These are phyloP conservation scores for Phasianus colchicus DNA, from an alignment of 2,113 vertebrate genomes.

Conservation along the genomic window DNA sequence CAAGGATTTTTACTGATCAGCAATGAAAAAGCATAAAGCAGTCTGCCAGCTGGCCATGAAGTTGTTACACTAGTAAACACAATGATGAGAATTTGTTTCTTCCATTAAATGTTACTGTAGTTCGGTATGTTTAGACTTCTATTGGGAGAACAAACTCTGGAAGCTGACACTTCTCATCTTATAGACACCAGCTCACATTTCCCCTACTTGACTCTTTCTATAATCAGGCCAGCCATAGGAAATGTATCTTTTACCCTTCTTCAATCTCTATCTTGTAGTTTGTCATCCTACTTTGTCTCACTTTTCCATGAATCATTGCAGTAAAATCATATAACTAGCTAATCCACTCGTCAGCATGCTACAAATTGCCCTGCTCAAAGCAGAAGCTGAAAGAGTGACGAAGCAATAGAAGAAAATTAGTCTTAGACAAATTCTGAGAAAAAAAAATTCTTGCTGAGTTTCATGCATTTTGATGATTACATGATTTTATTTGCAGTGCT, in stretches of 20 bases:
- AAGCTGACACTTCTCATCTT: neutral
- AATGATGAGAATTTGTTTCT: neutral
- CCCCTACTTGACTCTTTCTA: fast-evolving
- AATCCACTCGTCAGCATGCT: neutral
- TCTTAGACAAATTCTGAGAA: neutral
- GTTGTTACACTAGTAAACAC: neutral
- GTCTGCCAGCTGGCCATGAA: neutral
- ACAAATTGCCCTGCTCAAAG: neutral
- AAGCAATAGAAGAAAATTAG: neutral
- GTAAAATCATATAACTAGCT: neutral
- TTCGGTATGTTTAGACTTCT: neutral
- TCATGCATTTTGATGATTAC: neutral
- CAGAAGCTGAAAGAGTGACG: neutral
- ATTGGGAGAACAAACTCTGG: neutral
- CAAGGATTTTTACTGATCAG: neutral
- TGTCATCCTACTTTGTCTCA: neutral
- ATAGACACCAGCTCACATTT: neutral
- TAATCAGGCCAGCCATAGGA: neutral
- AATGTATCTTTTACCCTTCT: neutral
- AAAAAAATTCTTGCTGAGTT: neutral
- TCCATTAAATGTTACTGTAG: neutral
- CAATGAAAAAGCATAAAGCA: neutral
- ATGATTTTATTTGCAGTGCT: neutral
- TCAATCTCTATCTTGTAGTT: neutral
- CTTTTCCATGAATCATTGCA: neutral